Conservation (phyloP, 2,797 vertebrate genomes). For the Rhynchonycteris naso region DNA sequence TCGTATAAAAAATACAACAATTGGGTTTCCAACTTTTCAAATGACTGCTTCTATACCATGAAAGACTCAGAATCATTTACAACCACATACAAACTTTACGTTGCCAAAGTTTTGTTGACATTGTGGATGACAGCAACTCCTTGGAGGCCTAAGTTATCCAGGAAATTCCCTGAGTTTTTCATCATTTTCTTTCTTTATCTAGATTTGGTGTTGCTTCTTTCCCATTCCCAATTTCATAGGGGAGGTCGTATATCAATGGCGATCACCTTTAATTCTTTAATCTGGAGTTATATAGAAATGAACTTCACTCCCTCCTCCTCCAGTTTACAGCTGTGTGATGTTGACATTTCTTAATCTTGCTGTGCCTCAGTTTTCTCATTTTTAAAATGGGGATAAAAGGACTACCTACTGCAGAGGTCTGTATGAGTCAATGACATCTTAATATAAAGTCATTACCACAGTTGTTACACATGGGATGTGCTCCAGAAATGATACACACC, state of each 20-base stretch:
- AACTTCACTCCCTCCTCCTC: not conserved
- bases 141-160: slow-evolving; percentile 35
- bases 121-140: slow-evolving; percentile 23
- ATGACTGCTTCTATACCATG: slow-evolving; percentile 42
- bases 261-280: not conserved
- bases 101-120: slow-evolving; percentile 61
- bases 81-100: slow-evolving; percentile 23
- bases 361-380: not conserved
- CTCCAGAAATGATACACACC: not conserved
- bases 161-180: slow-evolving; percentile 45
- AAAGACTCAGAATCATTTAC: slow-evolving; percentile 64
- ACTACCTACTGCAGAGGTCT: not conserved
- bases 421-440: not conserved
- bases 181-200: slow-evolving; percentile 50
- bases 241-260: not conserved
- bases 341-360: not conserved
- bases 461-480: not conserved
- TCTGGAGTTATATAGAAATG: not conserved
- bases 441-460: not conserved
- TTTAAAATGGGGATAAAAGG: slow-evolving; percentile 38
- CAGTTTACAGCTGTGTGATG: not conserved
- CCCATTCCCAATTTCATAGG: not conserved
- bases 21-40: slow-evolving; percentile 65
- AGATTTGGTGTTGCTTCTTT: slow-evolving; percentile 40
- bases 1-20: slow-evolving; percentile 54